A percentile compares a stretch with the other conserved stretches of the same genome.
phyloP scores from a whole-genome alignment of 2,113 vertebrate genomes.

The Ptychochromis oligacanthus region DNA sequence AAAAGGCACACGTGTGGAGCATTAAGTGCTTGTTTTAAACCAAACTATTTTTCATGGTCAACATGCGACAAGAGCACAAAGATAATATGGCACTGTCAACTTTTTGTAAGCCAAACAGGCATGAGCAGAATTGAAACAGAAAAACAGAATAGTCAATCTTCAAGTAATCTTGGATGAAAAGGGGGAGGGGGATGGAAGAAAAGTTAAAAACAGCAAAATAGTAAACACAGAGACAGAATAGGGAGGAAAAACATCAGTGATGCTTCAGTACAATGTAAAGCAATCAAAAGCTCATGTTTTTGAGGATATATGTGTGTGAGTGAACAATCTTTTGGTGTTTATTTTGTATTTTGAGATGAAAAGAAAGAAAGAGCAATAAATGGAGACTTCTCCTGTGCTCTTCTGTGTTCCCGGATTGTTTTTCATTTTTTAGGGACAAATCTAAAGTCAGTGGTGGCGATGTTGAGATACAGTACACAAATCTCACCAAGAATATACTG shows the following conservation, averaged over 20 bases:
- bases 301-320: neutral
- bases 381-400: constrained; percentile 24
- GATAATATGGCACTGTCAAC: neutral
- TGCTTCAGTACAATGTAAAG: constrained; percentile 19
- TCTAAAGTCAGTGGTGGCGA: neutral
- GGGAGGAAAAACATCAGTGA: neutral
- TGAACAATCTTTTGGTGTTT: neutral
- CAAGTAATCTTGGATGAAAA: constrained; percentile 2
- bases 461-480: neutral
- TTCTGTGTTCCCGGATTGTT: neutral
- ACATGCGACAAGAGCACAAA: neutral
- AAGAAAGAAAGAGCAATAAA: constrained; percentile 12
- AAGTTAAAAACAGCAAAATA: neutral
- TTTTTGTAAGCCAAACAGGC: neutral
- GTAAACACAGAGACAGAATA: neutral
- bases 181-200: neutral
- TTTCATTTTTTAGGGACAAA: constrained; percentile 2
- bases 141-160: constrained; percentile 28
- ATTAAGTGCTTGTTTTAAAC: constrained; percentile 7
- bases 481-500: neutral
- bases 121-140: constrained; percentile 11
- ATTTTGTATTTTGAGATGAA: constrained; percentile 28
- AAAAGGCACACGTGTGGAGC: neutral
- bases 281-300: constrained; percentile 13
- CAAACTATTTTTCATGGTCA: constrained; percentile 3